Evolutionary conservation across 2,113 vertebrate genomes (phyloP).

Genomic region (Speoplatyrhinus poulsoni): DNA sequence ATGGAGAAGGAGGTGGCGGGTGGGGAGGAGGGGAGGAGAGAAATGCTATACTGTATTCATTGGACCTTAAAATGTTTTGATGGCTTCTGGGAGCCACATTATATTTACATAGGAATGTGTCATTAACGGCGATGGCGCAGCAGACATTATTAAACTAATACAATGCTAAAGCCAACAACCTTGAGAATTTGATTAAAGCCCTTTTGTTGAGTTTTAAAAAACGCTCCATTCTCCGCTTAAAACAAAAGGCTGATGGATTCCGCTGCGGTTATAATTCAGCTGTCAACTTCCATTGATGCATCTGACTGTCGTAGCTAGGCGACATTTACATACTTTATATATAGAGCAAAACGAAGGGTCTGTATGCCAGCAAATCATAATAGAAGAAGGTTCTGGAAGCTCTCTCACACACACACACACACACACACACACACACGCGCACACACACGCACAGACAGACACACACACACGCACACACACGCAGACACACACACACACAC

Average conservation of each 20-base stretch:
- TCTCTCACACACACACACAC: not conserved
- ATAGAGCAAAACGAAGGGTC: conserved; percentile 75
- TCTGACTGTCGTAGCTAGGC: conserved; percentile 80
- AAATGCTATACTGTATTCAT: conserved; percentile 81
- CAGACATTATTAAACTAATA: conserved; percentile 98
- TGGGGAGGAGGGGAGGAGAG: too few relatives aligned
- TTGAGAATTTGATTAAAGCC: conserved; percentile 98
- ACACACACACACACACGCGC: conserved; percentile 8
- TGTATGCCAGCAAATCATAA: conserved; percentile 72
- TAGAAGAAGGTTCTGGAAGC: conserved; percentile 65
- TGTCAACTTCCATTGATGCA: conserved; percentile 84
- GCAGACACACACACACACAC: too few relatives aligned
- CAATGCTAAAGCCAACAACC: conserved; percentile 96
- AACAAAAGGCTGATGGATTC: conserved; percentile 84
- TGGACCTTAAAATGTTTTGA: conserved; percentile 97
- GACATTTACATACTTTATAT: conserved; percentile 87
- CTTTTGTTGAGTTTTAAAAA: conserved; percentile 91
- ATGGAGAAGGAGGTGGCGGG: conserved; percentile 54
- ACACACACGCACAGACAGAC: not conserved
- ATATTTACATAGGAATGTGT: conserved; percentile 95
- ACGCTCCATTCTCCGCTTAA: conserved; percentile 82
- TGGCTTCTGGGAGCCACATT: conserved; percentile 87
- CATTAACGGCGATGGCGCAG: conserved; percentile 96
- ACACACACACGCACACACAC: too few relatives aligned
- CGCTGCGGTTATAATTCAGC: conserved; percentile 85